Conservation (phyloP, 1,140 invertebrate genomes). For the Halotydeus destructor region DNA sequence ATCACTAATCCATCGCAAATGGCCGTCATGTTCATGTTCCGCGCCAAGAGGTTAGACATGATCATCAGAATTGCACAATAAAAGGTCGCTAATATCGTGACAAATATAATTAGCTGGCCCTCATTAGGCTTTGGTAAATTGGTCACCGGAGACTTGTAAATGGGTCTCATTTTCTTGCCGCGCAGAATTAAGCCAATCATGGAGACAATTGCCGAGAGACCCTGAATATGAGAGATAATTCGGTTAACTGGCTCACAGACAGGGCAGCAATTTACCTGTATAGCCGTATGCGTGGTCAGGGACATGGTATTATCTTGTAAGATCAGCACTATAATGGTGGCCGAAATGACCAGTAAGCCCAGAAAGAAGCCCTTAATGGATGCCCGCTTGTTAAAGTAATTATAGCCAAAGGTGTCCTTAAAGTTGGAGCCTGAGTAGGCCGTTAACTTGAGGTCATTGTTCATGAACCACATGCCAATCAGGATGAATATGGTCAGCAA, state of each 20-base stretch:
- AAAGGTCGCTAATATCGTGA: neutral
- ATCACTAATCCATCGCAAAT: neutral
- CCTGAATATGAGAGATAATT: too few relatives aligned
- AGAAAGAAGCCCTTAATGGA: constrained; percentile 38
- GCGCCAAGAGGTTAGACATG: neutral
- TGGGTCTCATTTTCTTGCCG: too few relatives aligned
- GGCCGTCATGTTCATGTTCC: neutral
- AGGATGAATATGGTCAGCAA: constrained; percentile 11
- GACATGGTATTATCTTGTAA: constrained; percentile 2
- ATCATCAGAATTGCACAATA: neutral
- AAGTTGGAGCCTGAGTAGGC: constrained; percentile 1
- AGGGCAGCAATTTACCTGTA: constrained; percentile 9
- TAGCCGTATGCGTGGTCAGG: neutral
- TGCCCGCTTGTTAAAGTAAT: constrained; percentile 20
- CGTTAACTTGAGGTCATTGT: constrained; percentile 8
- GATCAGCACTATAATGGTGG: constrained; percentile 35
- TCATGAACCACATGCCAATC: constrained; percentile 14
- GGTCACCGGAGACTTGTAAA: too few relatives aligned
- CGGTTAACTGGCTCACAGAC: too few relatives aligned
- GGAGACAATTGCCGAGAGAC: too few relatives aligned
- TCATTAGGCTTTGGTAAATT: too few relatives aligned
- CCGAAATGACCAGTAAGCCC: constrained; percentile 34
- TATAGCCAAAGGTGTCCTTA: neutral
- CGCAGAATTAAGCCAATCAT: too few relatives aligned
- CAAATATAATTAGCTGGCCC: too few relatives aligned